Evolutionary conservation across 1,140 invertebrate species (phyloP).

Genomic region (Nasonia giraulti): DNA sequence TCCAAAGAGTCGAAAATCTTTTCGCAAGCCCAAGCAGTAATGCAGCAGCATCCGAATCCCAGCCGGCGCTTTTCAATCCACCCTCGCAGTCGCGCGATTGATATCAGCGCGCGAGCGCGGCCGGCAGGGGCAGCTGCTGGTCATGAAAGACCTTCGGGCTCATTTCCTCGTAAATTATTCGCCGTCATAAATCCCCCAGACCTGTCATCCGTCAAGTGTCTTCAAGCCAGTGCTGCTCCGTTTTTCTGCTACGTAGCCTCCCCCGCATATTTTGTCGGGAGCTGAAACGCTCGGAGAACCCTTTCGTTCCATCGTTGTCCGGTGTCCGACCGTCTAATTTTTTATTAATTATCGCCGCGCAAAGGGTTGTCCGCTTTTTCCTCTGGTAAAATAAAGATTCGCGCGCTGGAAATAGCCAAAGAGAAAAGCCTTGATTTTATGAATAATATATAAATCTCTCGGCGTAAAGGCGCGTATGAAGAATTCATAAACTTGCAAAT

Average conservation of each 20-base stretch:
- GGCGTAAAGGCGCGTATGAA: neutral
- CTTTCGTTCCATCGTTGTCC: neutral
- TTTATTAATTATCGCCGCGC: constrained; percentile 2
- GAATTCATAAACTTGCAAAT: constrained; percentile 4
- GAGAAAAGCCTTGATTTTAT: too few species aligned
- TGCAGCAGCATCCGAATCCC: neutral
- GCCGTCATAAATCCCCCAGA: neutral
- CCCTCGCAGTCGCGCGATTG: neutral
- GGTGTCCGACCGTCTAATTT: neutral
- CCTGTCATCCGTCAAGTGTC: neutral
- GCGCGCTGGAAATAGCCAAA: too few species aligned
- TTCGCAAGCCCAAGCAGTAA: neutral
- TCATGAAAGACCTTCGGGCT: neutral
- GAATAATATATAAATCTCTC: too few species aligned
- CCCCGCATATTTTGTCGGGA: neutral
- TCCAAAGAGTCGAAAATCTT: neutral
- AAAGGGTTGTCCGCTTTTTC: neutral
- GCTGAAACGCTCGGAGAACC: neutral
- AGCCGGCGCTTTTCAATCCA: neutral
- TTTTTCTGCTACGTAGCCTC: neutral
- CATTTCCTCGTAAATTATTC: neutral
- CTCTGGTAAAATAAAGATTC: neutral
- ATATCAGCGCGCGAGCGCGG: neutral
- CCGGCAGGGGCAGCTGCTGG: neutral
- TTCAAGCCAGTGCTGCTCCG: neutral